Evolutionary conservation across 2,888 invertebrate species (phyloP).

Genomic region (Amphipoea lucens): DNA sequence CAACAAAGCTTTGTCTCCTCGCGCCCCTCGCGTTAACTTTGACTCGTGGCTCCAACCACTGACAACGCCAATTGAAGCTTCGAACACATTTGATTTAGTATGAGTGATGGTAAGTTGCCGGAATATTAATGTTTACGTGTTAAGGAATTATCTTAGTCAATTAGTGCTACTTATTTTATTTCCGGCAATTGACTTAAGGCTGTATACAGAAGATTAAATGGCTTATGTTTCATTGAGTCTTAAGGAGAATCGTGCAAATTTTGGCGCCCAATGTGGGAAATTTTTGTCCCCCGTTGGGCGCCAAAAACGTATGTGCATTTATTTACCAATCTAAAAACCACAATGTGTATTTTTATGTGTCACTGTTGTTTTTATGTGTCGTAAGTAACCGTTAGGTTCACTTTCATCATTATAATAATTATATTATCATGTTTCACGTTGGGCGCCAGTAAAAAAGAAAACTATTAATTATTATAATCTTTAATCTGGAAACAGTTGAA

Average conservation of each 20-base stretch:
- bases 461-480: background rate
- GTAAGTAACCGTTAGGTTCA: background rate
- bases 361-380: background rate
- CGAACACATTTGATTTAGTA: conserved; percentile 44
- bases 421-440: background rate
- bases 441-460: conserved; percentile 15
- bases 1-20: conserved; percentile 86
- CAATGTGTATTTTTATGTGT: background rate
- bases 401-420: background rate
- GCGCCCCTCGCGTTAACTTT: conserved; percentile 75
- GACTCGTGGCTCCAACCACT: conserved; percentile 60
- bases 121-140: background rate
- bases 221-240: too few relatives aligned
- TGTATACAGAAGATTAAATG: background rate
- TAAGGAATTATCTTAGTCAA: background rate
- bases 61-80: conserved; percentile 52
- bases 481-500: background rate
- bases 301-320: background rate
- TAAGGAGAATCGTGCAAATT: too few relatives aligned
- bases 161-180: background rate
- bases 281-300: background rate
- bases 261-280: background rate
- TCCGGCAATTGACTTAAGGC: background rate
- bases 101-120: background rate
- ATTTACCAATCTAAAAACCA: background rate